These are phyloP conservation scores for Edolisoma coerulescens DNA, from an alignment of 2,113 vertebrate species.

Conservation along the genomic window DNA sequence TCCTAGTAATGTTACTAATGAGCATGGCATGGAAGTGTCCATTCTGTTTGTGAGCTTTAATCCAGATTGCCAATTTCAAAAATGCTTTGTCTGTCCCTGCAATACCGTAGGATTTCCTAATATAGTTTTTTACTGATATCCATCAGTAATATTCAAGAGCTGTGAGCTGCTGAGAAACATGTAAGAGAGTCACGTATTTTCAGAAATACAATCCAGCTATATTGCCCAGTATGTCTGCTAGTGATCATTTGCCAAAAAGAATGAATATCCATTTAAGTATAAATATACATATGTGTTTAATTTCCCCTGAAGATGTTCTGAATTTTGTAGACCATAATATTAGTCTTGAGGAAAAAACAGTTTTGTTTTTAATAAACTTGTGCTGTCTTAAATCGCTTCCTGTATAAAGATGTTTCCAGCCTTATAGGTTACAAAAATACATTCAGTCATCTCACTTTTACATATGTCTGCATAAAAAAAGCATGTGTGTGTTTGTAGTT, in stretches of 20 bases:
- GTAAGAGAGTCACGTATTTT: neutral
- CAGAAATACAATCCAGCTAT: slow-evolving; percentile 12
- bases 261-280: neutral
- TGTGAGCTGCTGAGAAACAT: slow-evolving; percentile 1
- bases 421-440: neutral
- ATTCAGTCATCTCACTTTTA: neutral
- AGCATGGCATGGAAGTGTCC: neutral
- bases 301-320: slow-evolving; percentile 50
- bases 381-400: slow-evolving; percentile 34
- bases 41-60: neutral
- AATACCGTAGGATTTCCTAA: neutral
- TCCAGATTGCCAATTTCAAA: neutral
- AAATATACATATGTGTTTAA: slow-evolving; percentile 27
- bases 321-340: slow-evolving; percentile 21
- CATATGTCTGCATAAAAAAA: neutral
- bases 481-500: neutral
- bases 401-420: neutral
- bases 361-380: slow-evolving; percentile 51
- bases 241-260: slow-evolving; percentile 37
- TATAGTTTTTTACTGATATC: neutral
- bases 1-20: neutral
- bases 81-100: neutral
- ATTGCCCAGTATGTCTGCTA: slow-evolving; percentile 1
- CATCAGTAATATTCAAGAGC: neutral
- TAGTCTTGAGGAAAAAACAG: neutral